These are phyloP conservation scores for Peucedramus taeniatus DNA, from an alignment of 2,113 vertebrate genomes.

Conservation along the genomic window DNA sequence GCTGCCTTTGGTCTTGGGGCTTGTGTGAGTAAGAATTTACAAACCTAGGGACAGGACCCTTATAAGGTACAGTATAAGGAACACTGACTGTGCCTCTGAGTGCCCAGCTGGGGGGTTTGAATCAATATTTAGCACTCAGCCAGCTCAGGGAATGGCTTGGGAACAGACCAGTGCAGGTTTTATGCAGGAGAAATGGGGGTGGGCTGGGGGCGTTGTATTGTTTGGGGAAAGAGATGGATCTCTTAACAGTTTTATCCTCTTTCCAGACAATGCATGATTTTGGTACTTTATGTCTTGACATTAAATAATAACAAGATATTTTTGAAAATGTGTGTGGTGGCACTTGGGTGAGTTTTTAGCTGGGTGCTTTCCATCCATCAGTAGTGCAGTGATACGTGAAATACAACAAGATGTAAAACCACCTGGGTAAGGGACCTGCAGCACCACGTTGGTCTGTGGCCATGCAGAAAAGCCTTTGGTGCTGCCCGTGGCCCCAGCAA, in stretches of 20 bases:
- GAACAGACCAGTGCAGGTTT: not conserved
- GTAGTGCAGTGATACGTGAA: not conserved
- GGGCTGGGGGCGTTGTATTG: too few relatives aligned
- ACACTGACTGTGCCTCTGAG: not conserved
- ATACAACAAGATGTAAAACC: fast-evolving
- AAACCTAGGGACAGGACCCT: not conserved
- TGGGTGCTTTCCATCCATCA: fast-evolving
- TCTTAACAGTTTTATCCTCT: not conserved
- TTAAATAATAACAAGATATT: not conserved
- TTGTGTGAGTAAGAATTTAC: not conserved
- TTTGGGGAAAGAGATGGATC: not conserved
- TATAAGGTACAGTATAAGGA: not conserved
- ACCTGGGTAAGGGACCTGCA: fast-evolving
- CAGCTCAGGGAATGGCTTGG: not conserved
- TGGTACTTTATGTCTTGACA: not conserved
- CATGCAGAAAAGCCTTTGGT: fast-evolving
- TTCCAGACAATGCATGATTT: fast-evolving
- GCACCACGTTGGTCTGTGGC: not conserved
- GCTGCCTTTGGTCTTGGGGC: not conserved
- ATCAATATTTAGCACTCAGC: not conserved
- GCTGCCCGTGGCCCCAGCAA: not conserved
- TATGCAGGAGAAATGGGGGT: fast-evolving
- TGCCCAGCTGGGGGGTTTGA: not conserved
- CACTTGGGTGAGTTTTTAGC: not conserved
- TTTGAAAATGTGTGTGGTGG: fast-evolving